A percentile compares a stretch with the other conserved stretches of the same genome.
Conservation (phyloP, 2,113 vertebrate species). For the Actenoides hombroni region DNA sequence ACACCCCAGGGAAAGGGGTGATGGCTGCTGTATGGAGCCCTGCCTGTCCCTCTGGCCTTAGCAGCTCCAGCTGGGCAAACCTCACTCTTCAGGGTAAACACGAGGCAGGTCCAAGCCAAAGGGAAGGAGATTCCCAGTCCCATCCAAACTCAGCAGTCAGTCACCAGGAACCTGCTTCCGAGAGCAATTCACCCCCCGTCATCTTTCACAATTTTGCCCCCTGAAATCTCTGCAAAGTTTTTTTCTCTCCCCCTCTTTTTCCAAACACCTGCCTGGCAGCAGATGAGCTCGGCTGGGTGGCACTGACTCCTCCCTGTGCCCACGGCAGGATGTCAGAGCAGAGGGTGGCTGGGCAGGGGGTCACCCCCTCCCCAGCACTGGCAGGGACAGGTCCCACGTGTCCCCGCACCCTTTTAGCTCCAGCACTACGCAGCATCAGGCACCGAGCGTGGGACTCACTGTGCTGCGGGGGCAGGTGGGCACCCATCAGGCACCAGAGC, state of each 20-base stretch:
- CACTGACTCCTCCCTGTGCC: accelerated
- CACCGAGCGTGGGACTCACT: not conserved
- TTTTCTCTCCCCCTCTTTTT: no score
- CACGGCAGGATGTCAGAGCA: accelerated
- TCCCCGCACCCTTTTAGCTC: not conserved
- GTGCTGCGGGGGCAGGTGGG: not conserved
- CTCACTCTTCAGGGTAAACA: not conserved
- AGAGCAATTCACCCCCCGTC: not conserved
- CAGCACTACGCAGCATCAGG: not conserved
- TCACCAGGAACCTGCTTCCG: not conserved
- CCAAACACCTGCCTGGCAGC: not conserved
- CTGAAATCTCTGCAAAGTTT: not conserved
- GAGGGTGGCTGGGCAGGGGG: not conserved
- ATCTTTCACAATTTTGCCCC: not conserved
- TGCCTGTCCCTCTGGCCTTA: not conserved
- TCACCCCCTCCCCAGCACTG: not conserved
- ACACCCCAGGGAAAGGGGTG: not conserved
- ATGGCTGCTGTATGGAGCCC: not conserved
- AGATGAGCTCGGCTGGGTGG: accelerated
- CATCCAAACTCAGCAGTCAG: not conserved
- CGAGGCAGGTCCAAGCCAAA: no score
- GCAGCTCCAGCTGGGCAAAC: not conserved
- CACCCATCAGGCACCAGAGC: not conserved
- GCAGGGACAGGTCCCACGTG: accelerated
- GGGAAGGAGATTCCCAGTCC: not conserved